Conservation (phyloP, 2,797 vertebrate species). For the Nannoperca obscura region DNA sequence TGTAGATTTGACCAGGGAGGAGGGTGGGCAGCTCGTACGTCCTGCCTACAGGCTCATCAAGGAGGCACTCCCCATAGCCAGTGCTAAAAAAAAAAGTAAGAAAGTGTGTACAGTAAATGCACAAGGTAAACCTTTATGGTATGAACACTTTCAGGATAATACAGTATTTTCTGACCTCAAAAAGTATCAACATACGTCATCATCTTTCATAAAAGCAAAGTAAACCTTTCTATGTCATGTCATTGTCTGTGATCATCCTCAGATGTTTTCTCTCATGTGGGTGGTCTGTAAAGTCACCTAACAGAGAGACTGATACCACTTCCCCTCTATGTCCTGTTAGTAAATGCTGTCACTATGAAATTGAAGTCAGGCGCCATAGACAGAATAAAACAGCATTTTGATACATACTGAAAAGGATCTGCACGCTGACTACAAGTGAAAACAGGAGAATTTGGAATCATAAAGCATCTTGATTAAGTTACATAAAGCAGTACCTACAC, state of each 20-base stretch:
- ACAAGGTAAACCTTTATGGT: slow-evolving; percentile 1
- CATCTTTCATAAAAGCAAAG: slow-evolving; percentile 45
- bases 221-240: slow-evolving; percentile 57
- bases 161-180: slow-evolving; percentile 26
- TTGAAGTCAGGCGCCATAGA: slow-evolving; percentile 50
- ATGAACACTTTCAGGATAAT: slow-evolving; percentile 24
- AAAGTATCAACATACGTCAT: slow-evolving; percentile 51
- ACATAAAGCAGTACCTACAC: slow-evolving; percentile 44
- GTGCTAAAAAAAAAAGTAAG: slow-evolving; percentile 81
- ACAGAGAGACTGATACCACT: slow-evolving; percentile 55
- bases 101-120: not conserved
- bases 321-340: slow-evolving; percentile 51
- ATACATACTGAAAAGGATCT: slow-evolving; percentile 44
- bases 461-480: slow-evolving; percentile 66
- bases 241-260: slow-evolving; percentile 49
- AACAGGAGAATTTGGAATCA: slow-evolving; percentile 61
- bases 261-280: slow-evolving; percentile 63
- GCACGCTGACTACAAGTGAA: slow-evolving; percentile 35
- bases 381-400: slow-evolving; percentile 48
- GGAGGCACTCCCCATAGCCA: slow-evolving; percentile 96
- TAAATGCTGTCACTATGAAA: slow-evolving; percentile 64
- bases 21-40: slow-evolving; percentile 90
- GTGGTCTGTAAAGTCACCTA: slow-evolving; percentile 76
- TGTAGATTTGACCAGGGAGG: slow-evolving; percentile 93
- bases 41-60: slow-evolving; percentile 91